phyloP scores from a whole-genome alignment of 2,888 invertebrate genomes.

The Kryphioiulus occultus region DNA sequence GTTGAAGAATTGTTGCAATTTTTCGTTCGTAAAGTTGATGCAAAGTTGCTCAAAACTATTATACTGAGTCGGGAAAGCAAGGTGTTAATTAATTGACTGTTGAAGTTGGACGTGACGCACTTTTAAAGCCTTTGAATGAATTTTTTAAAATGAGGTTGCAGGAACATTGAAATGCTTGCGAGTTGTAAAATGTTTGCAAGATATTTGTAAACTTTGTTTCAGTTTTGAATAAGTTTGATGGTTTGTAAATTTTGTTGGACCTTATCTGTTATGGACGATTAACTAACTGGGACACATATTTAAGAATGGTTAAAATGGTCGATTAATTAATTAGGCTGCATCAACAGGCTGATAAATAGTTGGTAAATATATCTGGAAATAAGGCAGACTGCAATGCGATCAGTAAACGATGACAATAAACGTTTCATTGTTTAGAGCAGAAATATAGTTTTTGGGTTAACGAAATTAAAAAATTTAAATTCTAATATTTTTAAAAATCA shows the following conservation, averaged over 20 bases:
- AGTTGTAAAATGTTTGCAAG: no score
- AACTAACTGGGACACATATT: background rate
- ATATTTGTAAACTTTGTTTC: no score
- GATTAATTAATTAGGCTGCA: background rate
- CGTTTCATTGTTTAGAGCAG: background rate
- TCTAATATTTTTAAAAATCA: background rate
- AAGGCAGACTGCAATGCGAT: slow-evolving; percentile 1
- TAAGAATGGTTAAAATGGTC: background rate
- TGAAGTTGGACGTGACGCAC: background rate
- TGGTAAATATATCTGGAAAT: background rate
- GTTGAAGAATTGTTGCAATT: slow-evolving; percentile 99
- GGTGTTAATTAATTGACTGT: background rate
- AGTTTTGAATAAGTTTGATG: no score
- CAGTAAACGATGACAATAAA: background rate
- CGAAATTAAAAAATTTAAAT: background rate
- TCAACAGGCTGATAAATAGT: background rate
- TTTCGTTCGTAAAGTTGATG: slow-evolving; percentile 99
- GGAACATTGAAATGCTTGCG: no score
- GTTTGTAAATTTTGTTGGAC: no score
- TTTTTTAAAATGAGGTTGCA: no score
- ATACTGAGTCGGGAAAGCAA: slow-evolving; percentile 70
- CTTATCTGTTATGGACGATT: no score
- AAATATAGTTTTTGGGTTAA: background rate
- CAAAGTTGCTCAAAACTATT: slow-evolving; percentile 99
- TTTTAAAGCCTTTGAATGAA: no score